Conservation (phyloP, 1,140 invertebrate genomes). For the Heliconius hewitsoni region DNA sequence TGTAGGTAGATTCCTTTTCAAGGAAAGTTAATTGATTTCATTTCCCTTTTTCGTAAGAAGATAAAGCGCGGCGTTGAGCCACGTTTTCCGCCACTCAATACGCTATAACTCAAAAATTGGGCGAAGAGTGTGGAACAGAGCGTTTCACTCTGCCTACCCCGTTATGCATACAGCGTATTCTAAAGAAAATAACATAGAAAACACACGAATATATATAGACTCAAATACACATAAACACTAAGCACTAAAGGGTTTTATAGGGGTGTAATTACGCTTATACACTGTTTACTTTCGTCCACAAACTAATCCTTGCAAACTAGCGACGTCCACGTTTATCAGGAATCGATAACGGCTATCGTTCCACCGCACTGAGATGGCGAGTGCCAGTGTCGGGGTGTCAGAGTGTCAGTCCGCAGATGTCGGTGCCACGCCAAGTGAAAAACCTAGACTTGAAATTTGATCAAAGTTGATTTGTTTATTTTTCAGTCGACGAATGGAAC, state of each 20-base stretch:
- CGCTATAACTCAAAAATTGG: too few relatives aligned
- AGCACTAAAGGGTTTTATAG: background rate
- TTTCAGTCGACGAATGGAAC: background rate
- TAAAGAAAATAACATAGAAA: too few relatives aligned
- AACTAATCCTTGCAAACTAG: conserved; percentile 26
- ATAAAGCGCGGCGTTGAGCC: too few relatives aligned
- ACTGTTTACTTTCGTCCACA: conserved; percentile 16
- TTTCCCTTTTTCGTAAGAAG: too few relatives aligned
- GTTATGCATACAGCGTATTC: too few relatives aligned
- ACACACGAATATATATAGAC: too few relatives aligned
- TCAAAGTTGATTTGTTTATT: background rate
- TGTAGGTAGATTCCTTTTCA: too few relatives aligned
- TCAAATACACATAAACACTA: background rate
- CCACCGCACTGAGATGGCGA: background rate
- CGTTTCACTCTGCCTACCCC: too few relatives aligned
- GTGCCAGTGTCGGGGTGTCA: background rate
- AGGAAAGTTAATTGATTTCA: too few relatives aligned
- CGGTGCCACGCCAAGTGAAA: background rate
- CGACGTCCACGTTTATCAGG: conserved; percentile 17
- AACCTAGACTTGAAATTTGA: background rate
- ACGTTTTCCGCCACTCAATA: too few relatives aligned
- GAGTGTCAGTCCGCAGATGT: too few relatives aligned
- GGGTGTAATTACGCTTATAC: background rate
- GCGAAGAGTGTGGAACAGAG: too few relatives aligned
- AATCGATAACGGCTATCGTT: conserved; percentile 9